Conservation (phyloP, 2,888 invertebrate species). For the Caenorhabditis imperialis region DNA sequence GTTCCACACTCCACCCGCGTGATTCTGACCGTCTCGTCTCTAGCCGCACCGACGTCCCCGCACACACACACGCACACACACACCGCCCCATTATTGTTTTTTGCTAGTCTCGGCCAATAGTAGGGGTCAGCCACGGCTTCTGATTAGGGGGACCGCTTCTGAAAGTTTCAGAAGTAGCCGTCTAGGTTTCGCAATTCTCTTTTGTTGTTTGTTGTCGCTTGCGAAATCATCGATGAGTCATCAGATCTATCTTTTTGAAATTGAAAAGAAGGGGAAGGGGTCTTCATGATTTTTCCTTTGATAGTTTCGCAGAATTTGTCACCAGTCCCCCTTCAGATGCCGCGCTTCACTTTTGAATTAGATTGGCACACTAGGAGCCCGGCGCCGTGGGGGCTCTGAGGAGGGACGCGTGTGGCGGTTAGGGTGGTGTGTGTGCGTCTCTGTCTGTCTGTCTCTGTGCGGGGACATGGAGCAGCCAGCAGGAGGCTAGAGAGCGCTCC, state of each 20-base stretch:
- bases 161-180: too few species aligned
- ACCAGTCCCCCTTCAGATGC: too few species aligned
- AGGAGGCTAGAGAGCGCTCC: constrained; percentile 1
- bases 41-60: constrained; percentile 9
- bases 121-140: not conserved
- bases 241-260: not conserved
- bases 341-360: constrained; percentile 53
- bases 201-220: not conserved
- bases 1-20: not conserved
- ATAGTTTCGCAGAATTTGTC: too few species aligned
- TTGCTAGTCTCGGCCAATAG: constrained; percentile 25
- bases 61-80: constrained; percentile 13
- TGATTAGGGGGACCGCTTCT: too few species aligned
- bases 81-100: constrained; percentile 51
- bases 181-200: constrained; percentile 3
- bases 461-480: not conserved
- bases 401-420: too few species aligned
- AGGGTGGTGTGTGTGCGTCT: too few species aligned
- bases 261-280: too few species aligned
- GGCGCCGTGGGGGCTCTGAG: not conserved
- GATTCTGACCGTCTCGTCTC: constrained; percentile 12
- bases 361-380: constrained; percentile 46
- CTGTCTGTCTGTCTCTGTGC: constrained; percentile 4
- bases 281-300: too few species aligned
- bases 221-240: not conserved